Evolutionary conservation across 2,888 invertebrate genomes (phyloP), one percentile per base, ranked within the genome.

Genomic region (Oscheius myriophilus): DNA sequence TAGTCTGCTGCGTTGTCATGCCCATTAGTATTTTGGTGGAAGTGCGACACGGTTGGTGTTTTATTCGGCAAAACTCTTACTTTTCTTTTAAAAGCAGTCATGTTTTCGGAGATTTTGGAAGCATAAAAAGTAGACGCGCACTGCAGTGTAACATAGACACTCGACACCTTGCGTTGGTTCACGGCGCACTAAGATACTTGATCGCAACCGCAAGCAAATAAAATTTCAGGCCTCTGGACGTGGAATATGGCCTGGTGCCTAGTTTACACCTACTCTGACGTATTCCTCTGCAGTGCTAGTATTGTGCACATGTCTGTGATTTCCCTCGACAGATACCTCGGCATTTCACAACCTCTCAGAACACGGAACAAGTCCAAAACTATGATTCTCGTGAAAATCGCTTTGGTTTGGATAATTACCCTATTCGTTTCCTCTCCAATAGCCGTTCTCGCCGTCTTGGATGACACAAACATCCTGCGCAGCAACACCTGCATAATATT

Each of bases 1-100:
- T 96, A 73, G 95, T 96, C 86, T 94, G 94, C 85, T 89, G 94
- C 74, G 92, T 95, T 86, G 96, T 96, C 67, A 96, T 96, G 96
- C 96, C 96, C 3, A 90, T 95, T 87, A 94, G 94, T 71, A 94
- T 96, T 45, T 92, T 95, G 82, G 93, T 93, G 39, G 95, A 94
- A 86, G 93, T 96, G 41, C 70, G 77, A 89, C 90, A 94, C 85
- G 95, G 95, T 95, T 87, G 92, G 93, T 66, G 14, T 41, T 3
- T 9, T 14, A 25, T 46, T 11, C n/a, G n/a, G n/a, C n/a, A 43
- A 42, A 55, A 33, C 33, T n/a, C 59, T 14, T 21, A 21, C 21
- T 52, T 26, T 52, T 52, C 23, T 14, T 52, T 33, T 9, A 33
- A 33, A 33, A 33, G 33, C 33, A 33, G 4, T 33, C 33, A 33